Base-by-base conservation (phyloP, 2,888 invertebrate species). In the Tenthredo amoena region DNA sequence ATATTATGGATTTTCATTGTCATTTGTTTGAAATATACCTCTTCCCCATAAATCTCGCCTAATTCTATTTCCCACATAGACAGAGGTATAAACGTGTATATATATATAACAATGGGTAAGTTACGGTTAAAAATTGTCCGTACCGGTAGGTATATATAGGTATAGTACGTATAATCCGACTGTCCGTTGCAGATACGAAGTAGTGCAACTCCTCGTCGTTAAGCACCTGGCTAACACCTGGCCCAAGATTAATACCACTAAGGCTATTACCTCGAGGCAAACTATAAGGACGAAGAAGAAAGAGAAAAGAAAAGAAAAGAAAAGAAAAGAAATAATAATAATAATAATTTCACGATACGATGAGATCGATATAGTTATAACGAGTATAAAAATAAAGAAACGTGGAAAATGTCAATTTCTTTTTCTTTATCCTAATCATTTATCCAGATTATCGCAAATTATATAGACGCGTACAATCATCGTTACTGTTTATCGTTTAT, bases 191-290 rank as follows among this genome's bases (percentile, higher is more conserved):
- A n/a, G n/a, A 18, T 55, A 55, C 55, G 55, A n/a, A n/a, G 18
- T n/a, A 26, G 26, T 31, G 62, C 55, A 55, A 21, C 55, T 55
- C 55, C 18, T 68, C 68, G 68, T 68, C 68, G 68, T 68, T 68
- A 62, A 26, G 62, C 62, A 68, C 68, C 68, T 68, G 68, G 68
- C 68, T 15, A 34, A 68, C 68, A 68, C 34, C 68, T 68, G 68
- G 68, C 68, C 34, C 18, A 68, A 0, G 34, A 68, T 31, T 62
- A 26, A 62, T 62, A 26, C 26, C 4, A 26, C 62, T 62, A 2
- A 2, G 1, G n/a, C 21, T 62, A 62, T 62, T 47, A 47, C 47
- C 47, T 47, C 15, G 12, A 26, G 26, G 62, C 26, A 62, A 12
- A 26, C 12, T 21, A 5, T 26, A 10, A 62, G 26, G 21, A 62